These are phyloP conservation scores for Zapornia atra DNA, from an alignment of 2,113 vertebrate species.

Conservation along the genomic window DNA sequence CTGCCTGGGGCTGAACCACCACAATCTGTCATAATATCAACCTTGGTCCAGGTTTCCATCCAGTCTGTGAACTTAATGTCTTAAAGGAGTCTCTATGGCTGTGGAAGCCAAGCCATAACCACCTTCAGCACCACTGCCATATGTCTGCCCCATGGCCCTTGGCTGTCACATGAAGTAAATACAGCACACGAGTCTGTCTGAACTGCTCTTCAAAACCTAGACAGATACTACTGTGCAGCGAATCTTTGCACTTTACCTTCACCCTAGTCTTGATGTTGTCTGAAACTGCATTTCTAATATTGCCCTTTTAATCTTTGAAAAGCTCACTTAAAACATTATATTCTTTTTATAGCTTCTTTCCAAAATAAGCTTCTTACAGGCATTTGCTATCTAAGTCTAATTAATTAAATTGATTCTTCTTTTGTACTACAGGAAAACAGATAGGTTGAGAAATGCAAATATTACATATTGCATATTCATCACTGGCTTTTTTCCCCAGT, in stretches of 20 bases:
- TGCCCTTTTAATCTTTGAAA: neutral
- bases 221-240: neutral
- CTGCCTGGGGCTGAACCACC: no score
- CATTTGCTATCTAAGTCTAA: neutral
- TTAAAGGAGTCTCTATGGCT: neutral
- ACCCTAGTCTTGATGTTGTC: neutral
- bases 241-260: neutral
- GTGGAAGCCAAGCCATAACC: neutral
- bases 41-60: neutral
- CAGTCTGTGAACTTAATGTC: neutral
- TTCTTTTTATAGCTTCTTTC: conserved; percentile 1
- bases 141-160: neutral
- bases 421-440: conserved; percentile 17
- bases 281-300: neutral
- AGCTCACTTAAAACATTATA: neutral
- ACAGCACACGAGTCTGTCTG: neutral
- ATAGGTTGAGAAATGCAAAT: conserved; percentile 30
- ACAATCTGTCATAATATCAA: neutral
- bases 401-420: conserved; percentile 36
- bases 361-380: neutral
- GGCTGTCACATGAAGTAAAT: neutral
- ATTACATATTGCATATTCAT: neutral
- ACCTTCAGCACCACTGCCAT: neutral
- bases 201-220: neutral
- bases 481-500: conserved; percentile 6